Evolutionary conservation across 2,113 vertebrate species (phyloP), one percentile per base, ranked within the genome.

Genomic region (Ctenodactylus gundi): DNA sequence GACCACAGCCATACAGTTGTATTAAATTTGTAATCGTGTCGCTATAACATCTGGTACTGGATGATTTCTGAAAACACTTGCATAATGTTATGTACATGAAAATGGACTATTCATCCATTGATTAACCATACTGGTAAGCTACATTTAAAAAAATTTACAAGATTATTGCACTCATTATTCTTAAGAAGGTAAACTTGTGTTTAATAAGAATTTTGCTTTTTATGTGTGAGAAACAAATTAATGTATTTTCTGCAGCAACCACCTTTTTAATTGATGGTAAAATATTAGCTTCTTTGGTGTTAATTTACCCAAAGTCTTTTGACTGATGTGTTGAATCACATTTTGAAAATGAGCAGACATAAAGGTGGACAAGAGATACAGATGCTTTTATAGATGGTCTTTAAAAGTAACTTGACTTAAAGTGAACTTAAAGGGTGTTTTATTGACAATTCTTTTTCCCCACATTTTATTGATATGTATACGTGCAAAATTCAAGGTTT

Each of bases 191-290:
- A 70, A 17, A 77, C 53, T 81, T 68, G 1, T 55, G 27, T 81
- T 81, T 73, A 89, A 36, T 70, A 85, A 89, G 36, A 89, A 93
- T 49, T 72, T 83, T 95, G 7, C 55, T 49, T 80, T 89, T 53
- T 85, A 68, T 57, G 8, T 80, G 6, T 62, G 65, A 65, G 85
- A 77, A 90, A 46, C 31, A 85, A 44, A 44, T 13, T 34, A 49
- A 17, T 80, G 25, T 20, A 18, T 94, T 73, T 77, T 78, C 27
- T 55, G 2, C 3, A 2, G 7, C 2, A 87, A 36, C 27, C 21
- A 55, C 14, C 17, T 81, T 25, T 92, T 46, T 58, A 51, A 70
- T 3, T 46, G 39, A 81, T 49, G 34, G 11, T 83, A 81, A 94
- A 93, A 62, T 46, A 41, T 27, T 76, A 60, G 6, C 23, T 93